Evolutionary conservation across 2,113 vertebrate species (phyloP).

Genomic region (Calyptommatus sinebrachiatus): DNA sequence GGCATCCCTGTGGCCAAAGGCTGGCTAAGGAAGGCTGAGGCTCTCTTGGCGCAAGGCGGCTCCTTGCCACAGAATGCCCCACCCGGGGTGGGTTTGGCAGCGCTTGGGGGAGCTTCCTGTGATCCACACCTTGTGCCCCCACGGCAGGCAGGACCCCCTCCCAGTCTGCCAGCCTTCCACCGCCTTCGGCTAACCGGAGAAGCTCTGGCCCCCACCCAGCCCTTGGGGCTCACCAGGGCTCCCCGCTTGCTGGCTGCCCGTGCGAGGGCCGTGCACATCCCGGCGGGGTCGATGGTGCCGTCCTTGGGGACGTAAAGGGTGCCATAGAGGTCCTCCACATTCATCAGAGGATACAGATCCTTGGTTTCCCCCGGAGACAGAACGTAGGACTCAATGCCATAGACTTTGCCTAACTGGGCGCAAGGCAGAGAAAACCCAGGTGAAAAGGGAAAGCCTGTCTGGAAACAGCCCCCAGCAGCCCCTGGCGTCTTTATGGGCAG

Average conservation of each 20-base stretch:
- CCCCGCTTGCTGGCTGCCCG: slow-evolving; percentile 84
- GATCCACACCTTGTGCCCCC: too few relatives aligned
- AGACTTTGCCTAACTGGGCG: slow-evolving; percentile 89
- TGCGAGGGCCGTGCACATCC: slow-evolving; percentile 86
- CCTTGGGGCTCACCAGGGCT: slow-evolving; percentile 74
- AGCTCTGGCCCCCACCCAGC: too few relatives aligned
- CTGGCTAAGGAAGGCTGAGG: too few relatives aligned
- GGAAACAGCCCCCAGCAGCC: neutral
- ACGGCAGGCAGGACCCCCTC: too few relatives aligned
- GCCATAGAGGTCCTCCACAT: slow-evolving; percentile 86
- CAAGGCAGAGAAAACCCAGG: rapidly evolving
- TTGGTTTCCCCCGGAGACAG: slow-evolving; percentile 90
- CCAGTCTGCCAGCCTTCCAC: too few relatives aligned
- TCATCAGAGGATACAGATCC: slow-evolving; percentile 94
- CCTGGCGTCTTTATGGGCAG: neutral
- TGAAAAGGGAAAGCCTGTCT: neutral
- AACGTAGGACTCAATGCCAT: slow-evolving; percentile 90
- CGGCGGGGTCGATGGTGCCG: slow-evolving; percentile 94
- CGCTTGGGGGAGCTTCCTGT: too few relatives aligned
- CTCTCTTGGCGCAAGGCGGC: too few relatives aligned
- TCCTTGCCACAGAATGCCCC: too few relatives aligned
- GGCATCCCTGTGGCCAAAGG: too few relatives aligned
- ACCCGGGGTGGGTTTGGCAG: too few relatives aligned
- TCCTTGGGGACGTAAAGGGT: slow-evolving; percentile 93
- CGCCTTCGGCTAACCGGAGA: too few relatives aligned